phyloP scores from a whole-genome alignment of 2,113 vertebrate species.

The Zapornia atra region DNA sequence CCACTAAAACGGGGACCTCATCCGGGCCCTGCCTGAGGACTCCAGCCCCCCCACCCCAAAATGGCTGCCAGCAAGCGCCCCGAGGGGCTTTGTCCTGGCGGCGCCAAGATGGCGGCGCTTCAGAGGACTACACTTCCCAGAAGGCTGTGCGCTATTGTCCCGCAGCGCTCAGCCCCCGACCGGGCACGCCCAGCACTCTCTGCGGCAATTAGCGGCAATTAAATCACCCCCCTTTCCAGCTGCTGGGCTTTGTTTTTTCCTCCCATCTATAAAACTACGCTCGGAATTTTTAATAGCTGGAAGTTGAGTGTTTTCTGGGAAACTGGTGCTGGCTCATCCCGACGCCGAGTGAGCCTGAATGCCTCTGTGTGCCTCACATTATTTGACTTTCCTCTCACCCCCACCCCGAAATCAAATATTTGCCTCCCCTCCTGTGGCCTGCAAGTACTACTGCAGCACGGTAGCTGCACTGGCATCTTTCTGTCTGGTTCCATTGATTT shows the following conservation, averaged over 20 bases:
- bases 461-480: accelerated
- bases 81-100: accelerated
- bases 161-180: neutral
- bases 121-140: neutral
- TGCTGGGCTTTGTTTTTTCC: accelerated
- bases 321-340: neutral
- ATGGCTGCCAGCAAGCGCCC: neutral
- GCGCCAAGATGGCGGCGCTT: conserved; percentile 22
- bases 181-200: accelerated
- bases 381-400: neutral
- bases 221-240: accelerated
- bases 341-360: accelerated
- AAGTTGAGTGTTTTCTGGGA: neutral
- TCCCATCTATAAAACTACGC: accelerated
- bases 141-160: neutral
- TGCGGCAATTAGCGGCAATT: neutral
- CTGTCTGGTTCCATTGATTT: neutral
- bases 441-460: accelerated
- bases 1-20: accelerated
- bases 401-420: neutral
- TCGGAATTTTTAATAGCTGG: neutral
- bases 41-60: neutral
- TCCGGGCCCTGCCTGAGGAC: accelerated
- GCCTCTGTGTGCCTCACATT: accelerated
- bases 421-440: neutral